These are phyloP conservation scores for Oryzias sinensis DNA, from an alignment of 2,797 vertebrate genomes.

Conservation along the genomic window DNA sequence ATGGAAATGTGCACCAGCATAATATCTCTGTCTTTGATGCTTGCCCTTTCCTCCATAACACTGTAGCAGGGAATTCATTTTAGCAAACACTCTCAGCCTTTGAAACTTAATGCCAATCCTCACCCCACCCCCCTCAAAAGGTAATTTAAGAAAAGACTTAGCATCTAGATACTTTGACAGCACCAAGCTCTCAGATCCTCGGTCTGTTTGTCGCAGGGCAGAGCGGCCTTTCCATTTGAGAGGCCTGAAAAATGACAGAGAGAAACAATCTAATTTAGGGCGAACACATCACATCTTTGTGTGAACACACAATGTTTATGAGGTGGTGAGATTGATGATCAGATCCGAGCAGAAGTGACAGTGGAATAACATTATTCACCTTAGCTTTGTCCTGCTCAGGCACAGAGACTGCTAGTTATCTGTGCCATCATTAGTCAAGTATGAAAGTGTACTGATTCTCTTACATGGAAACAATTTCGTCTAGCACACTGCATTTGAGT, in stretches of 20 bases:
- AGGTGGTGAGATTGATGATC: constrained; percentile 70
- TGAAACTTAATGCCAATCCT: constrained; percentile 44
- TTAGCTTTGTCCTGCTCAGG: constrained; percentile 53
- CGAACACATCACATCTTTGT: constrained; percentile 60
- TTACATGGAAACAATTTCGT: constrained; percentile 52
- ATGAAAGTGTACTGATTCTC: constrained; percentile 48
- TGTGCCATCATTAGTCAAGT: constrained; percentile 52
- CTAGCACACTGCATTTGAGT: constrained; percentile 29
- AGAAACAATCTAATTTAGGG: constrained; percentile 66
- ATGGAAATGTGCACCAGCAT: constrained; percentile 11
- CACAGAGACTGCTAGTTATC: constrained; percentile 41
- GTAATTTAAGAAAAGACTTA: constrained; percentile 50
- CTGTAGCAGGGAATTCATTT: constrained; percentile 43
- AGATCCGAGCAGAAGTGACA: constrained; percentile 61
- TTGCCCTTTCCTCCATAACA: constrained; percentile 11
- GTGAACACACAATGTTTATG: constrained; percentile 66
- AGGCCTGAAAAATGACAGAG: constrained; percentile 63
- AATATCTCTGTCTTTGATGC: constrained; percentile 43
- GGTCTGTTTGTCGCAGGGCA: constrained; percentile 17
- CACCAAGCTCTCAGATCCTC: constrained; percentile 19
- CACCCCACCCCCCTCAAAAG: constrained; percentile 15
- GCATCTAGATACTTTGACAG: constrained; percentile 48
- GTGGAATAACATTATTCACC: constrained; percentile 71
- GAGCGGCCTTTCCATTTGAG: constrained; percentile 46
- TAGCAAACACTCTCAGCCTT: constrained; percentile 47